Base-by-base conservation (phyloP, 2,888 invertebrate genomes). In the Chloromyia formosa region DNA sequence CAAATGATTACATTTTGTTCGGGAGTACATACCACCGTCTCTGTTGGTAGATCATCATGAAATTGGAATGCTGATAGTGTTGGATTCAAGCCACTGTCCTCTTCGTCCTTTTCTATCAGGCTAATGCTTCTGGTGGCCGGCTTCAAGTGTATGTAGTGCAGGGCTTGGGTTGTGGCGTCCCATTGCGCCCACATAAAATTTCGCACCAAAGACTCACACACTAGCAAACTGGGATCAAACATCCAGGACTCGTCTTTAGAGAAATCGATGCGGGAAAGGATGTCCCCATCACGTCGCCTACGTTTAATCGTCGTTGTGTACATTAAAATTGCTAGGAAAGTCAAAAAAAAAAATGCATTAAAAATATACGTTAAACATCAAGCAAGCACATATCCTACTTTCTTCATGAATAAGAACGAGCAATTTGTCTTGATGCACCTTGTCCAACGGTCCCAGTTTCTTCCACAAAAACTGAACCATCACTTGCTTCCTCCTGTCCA, bases 171-270 rank as follows among this genome's bases (percentile, higher is more conserved):
- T 58, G 83, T 83, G 76, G 92, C 89, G 82, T 94, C 94, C 94
- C 94, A 95, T 80, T 95, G 95, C 0, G 94, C 93, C 94, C 94
- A 95, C 49, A 92, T 90, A 81, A 94, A 94, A 58, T 89, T 89
- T 81, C 90, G 90, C 1, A 93, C 92, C 77, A 90, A 85, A 7
- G 86, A 87, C 79, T 90, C 90, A 1, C 88, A 87, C 23, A 87
- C 86, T 0, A 89, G 81, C 16, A 88, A 85, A 16, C 86, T 86
- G 0, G 87, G 87, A 80, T 89, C 89, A 77, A 89, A 86, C 14
- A 86, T 86, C 89, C 89, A 89, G 1, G 78, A 78, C n/a, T 81
- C 79, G 20, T 80, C 78, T 23, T 79, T 74, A 0, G 77, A 74
- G 71, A 82, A 81, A 77, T 83, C 80, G 35, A 74, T 74, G 20